Percentiles rank a stretch among this genome's conserved stretches.
phyloP scores from a whole-genome alignment of 1,140 invertebrate species.

The Akabosia matsudoensis region DNA sequence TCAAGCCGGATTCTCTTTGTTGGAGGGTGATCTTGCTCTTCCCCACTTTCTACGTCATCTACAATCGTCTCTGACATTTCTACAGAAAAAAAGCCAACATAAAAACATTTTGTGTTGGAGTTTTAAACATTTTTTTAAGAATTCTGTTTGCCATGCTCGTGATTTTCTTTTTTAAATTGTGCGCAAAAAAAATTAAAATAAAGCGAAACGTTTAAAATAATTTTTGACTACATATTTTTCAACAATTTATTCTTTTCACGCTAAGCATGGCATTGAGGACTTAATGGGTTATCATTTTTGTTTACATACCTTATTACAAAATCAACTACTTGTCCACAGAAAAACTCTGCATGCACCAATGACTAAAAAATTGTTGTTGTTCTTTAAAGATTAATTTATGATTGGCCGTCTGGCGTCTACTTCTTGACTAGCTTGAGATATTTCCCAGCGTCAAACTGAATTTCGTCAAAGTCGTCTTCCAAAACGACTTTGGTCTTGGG shows the following conservation, averaged over 20 bases:
- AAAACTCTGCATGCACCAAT: not conserved
- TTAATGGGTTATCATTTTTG: not conserved
- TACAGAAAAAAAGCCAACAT: not conserved
- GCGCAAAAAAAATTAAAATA: not conserved
- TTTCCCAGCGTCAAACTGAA: constrained; percentile 68
- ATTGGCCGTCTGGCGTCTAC: not conserved
- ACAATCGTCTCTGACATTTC: constrained; percentile 10
- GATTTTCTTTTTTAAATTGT: not conserved
- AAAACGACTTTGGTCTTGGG: constrained; percentile 70
- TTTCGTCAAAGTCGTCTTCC: constrained; percentile 63
- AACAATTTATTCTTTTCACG: not conserved
- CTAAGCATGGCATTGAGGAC: not conserved
- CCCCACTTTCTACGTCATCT: not conserved
- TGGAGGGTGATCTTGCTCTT: not conserved
- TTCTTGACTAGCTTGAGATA: constrained; percentile 73
- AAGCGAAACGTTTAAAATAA: not conserved
- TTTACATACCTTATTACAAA: not conserved
- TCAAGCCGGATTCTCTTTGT: not conserved
- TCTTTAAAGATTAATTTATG: not conserved
- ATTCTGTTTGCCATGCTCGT: not conserved
- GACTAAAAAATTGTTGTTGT: not conserved
- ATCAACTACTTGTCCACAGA: not conserved
- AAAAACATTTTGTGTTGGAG: not conserved
- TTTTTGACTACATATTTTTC: not conserved
- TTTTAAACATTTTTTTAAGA: not conserved